Evolutionary conservation across 2,113 vertebrate species (phyloP).

Genomic region (Capra hircus): DNA sequence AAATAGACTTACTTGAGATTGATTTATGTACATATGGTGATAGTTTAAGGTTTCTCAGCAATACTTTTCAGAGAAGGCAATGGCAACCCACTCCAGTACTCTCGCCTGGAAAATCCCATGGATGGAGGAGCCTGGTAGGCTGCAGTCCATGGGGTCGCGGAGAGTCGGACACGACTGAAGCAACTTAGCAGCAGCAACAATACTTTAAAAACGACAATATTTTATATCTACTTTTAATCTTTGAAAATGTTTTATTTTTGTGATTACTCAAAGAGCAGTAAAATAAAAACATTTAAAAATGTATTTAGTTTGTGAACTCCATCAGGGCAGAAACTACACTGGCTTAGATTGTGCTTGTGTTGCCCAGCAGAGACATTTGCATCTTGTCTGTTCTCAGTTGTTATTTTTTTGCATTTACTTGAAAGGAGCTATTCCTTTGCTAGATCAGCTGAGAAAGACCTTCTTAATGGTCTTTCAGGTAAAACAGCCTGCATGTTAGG

Average conservation of each 20-base stretch:
- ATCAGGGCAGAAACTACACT: background rate
- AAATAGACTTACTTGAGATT: background rate
- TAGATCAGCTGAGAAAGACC: background rate
- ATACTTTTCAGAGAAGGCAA: background rate
- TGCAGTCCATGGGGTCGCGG: too few relatives aligned
- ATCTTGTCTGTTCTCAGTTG: background rate
- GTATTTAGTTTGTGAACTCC: background rate
- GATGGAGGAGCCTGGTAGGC: too few relatives aligned
- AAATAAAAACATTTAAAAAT: background rate
- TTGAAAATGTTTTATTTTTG: constrained; percentile 2
- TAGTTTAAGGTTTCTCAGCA: background rate
- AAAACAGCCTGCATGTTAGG: background rate
- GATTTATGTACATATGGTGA: background rate
- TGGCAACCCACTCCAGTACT: too few relatives aligned
- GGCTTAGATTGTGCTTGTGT: background rate
- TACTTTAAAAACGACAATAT: background rate
- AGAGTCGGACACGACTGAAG: too few relatives aligned
- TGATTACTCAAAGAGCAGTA: background rate
- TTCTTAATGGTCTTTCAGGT: background rate
- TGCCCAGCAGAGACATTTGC: background rate
- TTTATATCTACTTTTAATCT: background rate
- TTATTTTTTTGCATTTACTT: background rate
- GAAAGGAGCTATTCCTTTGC: background rate
- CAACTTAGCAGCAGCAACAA: background rate
- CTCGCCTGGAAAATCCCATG: too few relatives aligned